These are phyloP conservation scores for Trematocara variabile DNA, from an alignment of 2,113 vertebrate genomes.

Conservation along the genomic window DNA sequence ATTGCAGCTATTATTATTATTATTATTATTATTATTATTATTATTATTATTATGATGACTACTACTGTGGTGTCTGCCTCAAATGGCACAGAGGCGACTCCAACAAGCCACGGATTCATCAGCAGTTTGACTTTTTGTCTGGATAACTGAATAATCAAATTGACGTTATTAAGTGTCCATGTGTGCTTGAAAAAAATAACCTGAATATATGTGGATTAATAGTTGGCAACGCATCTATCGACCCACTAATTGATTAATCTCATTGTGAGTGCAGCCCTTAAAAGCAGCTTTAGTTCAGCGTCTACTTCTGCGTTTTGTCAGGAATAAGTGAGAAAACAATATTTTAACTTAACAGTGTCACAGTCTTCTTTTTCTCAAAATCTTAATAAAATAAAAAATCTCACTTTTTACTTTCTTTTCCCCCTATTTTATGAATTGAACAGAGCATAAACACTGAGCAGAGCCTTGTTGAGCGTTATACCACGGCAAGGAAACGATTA, in stretches of 20 bases:
- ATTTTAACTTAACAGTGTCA: background rate
- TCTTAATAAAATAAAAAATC: background rate
- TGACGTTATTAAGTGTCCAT: background rate
- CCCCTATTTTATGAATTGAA: background rate
- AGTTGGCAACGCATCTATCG: background rate
- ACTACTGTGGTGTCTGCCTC: background rate
- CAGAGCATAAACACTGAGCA: slow-evolving; percentile 13
- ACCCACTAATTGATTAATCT: background rate
- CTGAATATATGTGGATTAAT: background rate
- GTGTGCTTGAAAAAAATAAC: background rate
- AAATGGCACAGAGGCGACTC: background rate
- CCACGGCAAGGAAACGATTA: slow-evolving; percentile 81
- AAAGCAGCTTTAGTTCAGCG: background rate
- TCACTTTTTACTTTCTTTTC: background rate
- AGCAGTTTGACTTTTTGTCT: background rate
- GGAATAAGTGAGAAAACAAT: background rate
- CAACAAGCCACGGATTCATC: background rate
- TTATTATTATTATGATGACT: too few species aligned
- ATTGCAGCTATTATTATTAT: background rate
- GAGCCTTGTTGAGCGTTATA: slow-evolving; percentile 54
- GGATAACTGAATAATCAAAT: background rate
- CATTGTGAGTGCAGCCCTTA: background rate
- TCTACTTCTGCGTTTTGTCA: background rate
- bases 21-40: background rate
- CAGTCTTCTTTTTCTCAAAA: background rate